phyloP scores from a whole-genome alignment of 2,797 vertebrate genomes.

The Myiotriccus ornatus region DNA sequence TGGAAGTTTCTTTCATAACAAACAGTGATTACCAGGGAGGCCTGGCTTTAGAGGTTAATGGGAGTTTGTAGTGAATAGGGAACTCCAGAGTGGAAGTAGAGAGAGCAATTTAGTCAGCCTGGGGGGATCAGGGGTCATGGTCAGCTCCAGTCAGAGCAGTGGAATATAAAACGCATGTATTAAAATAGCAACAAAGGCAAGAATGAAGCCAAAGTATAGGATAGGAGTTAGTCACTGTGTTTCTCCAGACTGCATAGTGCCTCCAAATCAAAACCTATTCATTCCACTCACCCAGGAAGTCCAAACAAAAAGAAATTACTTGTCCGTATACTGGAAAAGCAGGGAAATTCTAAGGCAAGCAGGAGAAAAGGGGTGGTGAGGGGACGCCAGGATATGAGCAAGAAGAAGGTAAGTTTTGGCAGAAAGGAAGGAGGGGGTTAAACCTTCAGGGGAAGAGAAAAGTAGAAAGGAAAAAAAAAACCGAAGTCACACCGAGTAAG shows the following conservation, averaged over 20 bases:
- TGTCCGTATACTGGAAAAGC: neutral
- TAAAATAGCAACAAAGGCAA: neutral
- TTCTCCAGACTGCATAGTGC: neutral
- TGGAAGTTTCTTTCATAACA: neutral
- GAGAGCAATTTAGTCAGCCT: neutral
- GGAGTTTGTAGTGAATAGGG: neutral
- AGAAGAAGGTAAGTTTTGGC: neutral
- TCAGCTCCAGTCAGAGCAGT: neutral
- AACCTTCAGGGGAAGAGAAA: neutral
- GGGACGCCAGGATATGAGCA: neutral
- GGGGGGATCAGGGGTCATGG: neutral
- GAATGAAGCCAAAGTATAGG: neutral
- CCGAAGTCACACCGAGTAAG: neutral
- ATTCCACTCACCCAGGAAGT: neutral
- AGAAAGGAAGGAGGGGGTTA: neutral
- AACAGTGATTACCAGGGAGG: neutral
- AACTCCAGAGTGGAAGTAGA: neutral
- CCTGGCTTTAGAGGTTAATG: neutral
- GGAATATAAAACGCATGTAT: neutral
- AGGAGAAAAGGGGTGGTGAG: neutral
- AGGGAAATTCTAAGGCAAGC: neutral
- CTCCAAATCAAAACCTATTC: neutral
- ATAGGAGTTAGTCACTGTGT: neutral
- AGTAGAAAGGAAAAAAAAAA: neutral
- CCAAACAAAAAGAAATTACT: fast-evolving